Conservation (phyloP, 1,140 invertebrate genomes). For the Oryzaephilus surinamensis region DNA sequence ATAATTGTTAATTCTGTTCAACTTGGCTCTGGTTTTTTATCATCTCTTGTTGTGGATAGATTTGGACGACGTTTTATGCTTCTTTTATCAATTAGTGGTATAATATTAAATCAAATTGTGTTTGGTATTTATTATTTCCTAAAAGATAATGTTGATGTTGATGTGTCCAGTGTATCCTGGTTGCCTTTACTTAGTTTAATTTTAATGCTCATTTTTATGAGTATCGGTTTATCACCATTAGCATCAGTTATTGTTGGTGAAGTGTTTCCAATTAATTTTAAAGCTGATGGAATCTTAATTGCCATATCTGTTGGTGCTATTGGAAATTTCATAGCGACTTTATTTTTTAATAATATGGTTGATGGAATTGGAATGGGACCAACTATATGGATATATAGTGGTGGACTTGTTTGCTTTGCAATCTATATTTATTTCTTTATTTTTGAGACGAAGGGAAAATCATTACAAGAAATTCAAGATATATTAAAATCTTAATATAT, state of each 20-base stretch:
- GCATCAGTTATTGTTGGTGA: constrained; percentile 81
- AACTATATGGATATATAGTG: constrained; percentile 71
- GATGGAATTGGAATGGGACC: constrained; percentile 51
- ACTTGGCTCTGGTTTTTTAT: too few relatives aligned
- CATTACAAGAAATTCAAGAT: constrained; percentile 52
- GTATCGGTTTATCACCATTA: constrained; percentile 68
- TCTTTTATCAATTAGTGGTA: constrained; percentile 55
- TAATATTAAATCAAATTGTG: constrained; percentile 37
- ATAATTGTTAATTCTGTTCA: too few relatives aligned
- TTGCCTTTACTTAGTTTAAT: constrained; percentile 55
- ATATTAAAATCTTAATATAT: too few relatives aligned
- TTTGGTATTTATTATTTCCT: constrained; percentile 55
- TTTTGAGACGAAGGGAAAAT: constrained; percentile 62
- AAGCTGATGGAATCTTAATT: constrained; percentile 61
- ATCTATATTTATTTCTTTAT: constrained; percentile 48
- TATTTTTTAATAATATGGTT: constrained; percentile 54
- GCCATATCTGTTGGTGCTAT: constrained; percentile 70
- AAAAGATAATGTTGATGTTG: constrained; percentile 34
- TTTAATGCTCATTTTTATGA: constrained; percentile 55
- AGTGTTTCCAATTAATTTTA: constrained; percentile 66
- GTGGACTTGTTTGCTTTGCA: constrained; percentile 53
- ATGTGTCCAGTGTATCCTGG: constrained; percentile 44
- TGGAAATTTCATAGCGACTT: constrained; percentile 68
- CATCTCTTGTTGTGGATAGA: constrained; percentile 69
- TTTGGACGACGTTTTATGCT: constrained; percentile 62